Conservation (phyloP, 92 coral and sea anemone species). For the Siderastrea siderea region DNA sequence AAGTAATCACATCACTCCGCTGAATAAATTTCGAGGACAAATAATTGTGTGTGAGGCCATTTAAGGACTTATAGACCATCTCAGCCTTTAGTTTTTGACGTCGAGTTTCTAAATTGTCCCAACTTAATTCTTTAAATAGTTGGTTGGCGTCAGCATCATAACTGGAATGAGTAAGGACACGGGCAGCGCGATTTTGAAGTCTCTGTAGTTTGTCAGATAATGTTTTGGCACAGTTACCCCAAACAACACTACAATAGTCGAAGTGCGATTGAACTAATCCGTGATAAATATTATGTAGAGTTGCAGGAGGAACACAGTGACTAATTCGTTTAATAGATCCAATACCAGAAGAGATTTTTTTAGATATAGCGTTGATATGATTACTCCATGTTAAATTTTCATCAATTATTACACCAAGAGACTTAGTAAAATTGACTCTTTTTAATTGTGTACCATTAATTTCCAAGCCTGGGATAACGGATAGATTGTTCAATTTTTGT, state of each 20-base stretch:
- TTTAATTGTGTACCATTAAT: no score
- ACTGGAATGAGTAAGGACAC: constrained; percentile 15
- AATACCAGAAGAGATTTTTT: constrained; percentile 24
- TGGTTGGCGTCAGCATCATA: constrained; percentile 21
- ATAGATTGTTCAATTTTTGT: no score
- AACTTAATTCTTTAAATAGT: constrained; percentile 1
- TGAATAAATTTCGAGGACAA: no score
- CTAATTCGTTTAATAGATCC: constrained; percentile 30
- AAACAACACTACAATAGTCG: constrained; percentile 20
- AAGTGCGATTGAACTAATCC: constrained; percentile 37
- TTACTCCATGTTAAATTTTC: constrained; percentile 36
- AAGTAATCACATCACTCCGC: no score
- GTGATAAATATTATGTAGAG: constrained; percentile 14
- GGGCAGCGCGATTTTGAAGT: no score
- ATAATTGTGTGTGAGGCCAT: neutral
- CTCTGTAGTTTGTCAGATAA: no score
- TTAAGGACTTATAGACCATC: constrained; percentile 18
- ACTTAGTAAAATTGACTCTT: neutral
- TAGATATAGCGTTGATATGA: constrained; percentile 17
- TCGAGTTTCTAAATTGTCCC: constrained; percentile 18
- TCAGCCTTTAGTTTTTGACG: constrained; percentile 2
- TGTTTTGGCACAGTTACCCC: constrained; percentile 7
- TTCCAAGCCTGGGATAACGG: no score
- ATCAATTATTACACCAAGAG: constrained; percentile 22
- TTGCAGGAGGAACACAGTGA: constrained; percentile 20